Base-by-base conservation (phyloP, 2,113 vertebrate genomes). In the Cisticola juncidis region DNA sequence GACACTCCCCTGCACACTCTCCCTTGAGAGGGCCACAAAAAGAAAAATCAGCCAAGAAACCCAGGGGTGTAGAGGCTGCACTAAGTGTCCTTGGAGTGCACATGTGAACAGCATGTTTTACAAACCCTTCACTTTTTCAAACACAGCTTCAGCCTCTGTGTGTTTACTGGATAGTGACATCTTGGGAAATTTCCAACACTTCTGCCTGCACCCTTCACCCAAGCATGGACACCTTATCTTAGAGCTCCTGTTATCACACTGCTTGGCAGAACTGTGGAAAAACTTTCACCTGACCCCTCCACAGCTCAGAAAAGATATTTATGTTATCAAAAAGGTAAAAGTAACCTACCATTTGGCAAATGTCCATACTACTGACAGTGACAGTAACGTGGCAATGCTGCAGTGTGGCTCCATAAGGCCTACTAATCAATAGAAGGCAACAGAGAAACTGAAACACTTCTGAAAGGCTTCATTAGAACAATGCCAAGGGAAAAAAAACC, bases 301-400 rank as follows among this genome's bases (percentile, higher is more conserved):
- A 48, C 50, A 79, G 57, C 56, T 87, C 23, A 54, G 50, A 22
- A 58, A 69, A 76, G 20, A 9, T 14, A 80, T 10, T 1, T 70
- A 17, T n/a, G 23, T n/a, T 45, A 69, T 6, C 72, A 62, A 44
- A 92, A 86, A 54, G 1, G 7, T 56, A 13, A 21, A 70, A 82
- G 50, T 33, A 73, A 50, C 35, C 20, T 23, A 62, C 35, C 14
- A 38, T 74, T 33, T 54, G 42, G 35, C 10, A 2, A 19, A 48
- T 4, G 31, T 22, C n/a, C 14, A 8, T 15, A 26, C 21, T 64
- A 38, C 14, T 70, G 54, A 20, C 28, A 71, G 61, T 4, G 12
- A 44, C 38, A 60, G 42, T 8, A 33, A 71, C 1, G 21, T 22
- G 54, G 20, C 2, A 3, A 53, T 1, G 0, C 2, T 35, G 12